Percentiles rank a stretch among this genome's conserved stretches.
These are phyloP conservation scores for Rhinogobius similis DNA, from an alignment of 2,113 vertebrate species.

Conservation along the genomic window DNA sequence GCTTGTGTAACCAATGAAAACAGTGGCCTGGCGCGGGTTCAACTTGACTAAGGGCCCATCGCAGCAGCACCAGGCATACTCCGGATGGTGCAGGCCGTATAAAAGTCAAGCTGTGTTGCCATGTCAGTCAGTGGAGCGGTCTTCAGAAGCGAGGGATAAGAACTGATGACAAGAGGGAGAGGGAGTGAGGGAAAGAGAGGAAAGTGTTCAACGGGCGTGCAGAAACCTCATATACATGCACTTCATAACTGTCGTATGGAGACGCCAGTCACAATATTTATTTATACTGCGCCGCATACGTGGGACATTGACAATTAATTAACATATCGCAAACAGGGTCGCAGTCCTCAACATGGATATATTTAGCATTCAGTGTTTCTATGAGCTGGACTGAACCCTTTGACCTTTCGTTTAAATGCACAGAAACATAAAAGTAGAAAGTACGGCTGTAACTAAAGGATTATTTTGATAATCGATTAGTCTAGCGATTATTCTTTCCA, in stretches of 20 bases:
- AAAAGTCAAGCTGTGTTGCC: slow-evolving; percentile 50
- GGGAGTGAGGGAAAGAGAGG: slow-evolving; percentile 52
- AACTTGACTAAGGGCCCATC: slow-evolving; percentile 14
- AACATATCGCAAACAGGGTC: not conserved
- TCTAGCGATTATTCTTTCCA: too few species aligned
- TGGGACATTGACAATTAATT: not conserved
- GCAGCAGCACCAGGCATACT: slow-evolving; percentile 29
- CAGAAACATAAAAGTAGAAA: too few species aligned
- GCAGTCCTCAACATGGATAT: not conserved
- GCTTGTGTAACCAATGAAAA: slow-evolving; percentile 35
- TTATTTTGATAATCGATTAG: too few species aligned
- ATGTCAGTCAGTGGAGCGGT: slow-evolving; percentile 53
- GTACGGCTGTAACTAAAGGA: too few species aligned
- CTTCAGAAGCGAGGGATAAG: slow-evolving; percentile 55
- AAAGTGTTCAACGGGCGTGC: slow-evolving; percentile 43
- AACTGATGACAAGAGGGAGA: slow-evolving; percentile 71
- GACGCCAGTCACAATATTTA: slow-evolving; percentile 37
- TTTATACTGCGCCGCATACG: slow-evolving; percentile 21
- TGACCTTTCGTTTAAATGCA: not conserved
- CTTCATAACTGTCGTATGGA: slow-evolving; percentile 31
- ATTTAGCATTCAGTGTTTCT: not conserved
- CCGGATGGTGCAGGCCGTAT: slow-evolving; percentile 28
- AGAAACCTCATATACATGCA: slow-evolving; percentile 22
- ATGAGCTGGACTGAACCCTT: not conserved
- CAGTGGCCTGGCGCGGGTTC: slow-evolving; percentile 31